Percentiles rank a stretch among this genome's conserved stretches.
These are phyloP conservation scores for Melolontha melolontha DNA, from an alignment of 2,888 invertebrate genomes.

Conservation along the genomic window DNA sequence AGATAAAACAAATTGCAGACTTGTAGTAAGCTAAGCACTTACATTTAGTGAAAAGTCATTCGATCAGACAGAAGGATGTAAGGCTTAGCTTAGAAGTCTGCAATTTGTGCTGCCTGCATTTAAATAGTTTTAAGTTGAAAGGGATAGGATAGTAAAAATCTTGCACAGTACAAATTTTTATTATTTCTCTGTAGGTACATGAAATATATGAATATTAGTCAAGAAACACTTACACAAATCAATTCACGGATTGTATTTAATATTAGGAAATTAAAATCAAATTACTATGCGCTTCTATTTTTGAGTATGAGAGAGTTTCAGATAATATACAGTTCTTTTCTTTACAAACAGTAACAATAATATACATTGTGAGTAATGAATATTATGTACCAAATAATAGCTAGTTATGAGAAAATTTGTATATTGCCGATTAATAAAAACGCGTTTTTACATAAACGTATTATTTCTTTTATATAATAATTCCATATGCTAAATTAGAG, in stretches of 20 bases:
- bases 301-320: constrained; percentile 1
- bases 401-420: no score
- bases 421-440: no score
- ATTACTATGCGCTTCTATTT: no score
- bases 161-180: constrained; percentile 26
- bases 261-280: background rate
- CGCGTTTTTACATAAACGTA: no score
- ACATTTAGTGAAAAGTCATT: no score
- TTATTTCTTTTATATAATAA: no score
- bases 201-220: constrained; percentile 26
- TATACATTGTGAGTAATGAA: constrained; percentile 34
- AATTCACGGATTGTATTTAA: constrained; percentile 2
- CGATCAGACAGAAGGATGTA: no score
- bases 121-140: constrained; percentile 1
- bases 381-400: constrained; percentile 31
- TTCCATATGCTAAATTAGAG: no score
- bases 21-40: no score
- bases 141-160: background rate
- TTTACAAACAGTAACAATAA: constrained; percentile 40
- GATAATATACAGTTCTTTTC: constrained; percentile 10
- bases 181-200: constrained; percentile 33
- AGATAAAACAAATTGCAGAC: no score
- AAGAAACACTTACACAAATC: constrained; percentile 19
- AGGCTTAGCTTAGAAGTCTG: no score
- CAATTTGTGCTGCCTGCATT: no score